A percentile compares a stretch with the other conserved stretches of the same genome.
Evolutionary conservation across 2,888 invertebrate genomes (phyloP).

Genomic region (Lydus trimaculatus): DNA sequence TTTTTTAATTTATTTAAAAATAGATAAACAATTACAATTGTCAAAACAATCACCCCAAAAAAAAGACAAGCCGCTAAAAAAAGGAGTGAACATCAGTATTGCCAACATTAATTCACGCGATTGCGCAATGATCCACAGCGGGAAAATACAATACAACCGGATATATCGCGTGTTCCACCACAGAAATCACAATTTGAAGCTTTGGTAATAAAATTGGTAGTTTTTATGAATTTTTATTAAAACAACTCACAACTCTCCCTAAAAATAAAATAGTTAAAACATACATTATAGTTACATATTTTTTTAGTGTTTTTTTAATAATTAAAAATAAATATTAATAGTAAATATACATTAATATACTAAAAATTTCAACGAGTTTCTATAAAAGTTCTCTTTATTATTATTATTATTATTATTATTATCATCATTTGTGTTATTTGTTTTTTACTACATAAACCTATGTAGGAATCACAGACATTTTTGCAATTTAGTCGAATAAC

Average conservation of each 20-base stretch:
- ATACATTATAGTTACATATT: background rate
- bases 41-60: slow-evolving; percentile 31
- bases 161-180: no score
- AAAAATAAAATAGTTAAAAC: slow-evolving; percentile 1
- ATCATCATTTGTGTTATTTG: background rate
- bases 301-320: background rate
- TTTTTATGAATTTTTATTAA: slow-evolving; percentile 3
- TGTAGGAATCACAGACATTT: slow-evolving; percentile 27
- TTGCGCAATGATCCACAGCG: no score
- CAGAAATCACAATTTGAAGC: no score
- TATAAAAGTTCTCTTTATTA: slow-evolving; percentile 24
- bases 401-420: slow-evolving; percentile 11
- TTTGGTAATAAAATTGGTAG: background rate
- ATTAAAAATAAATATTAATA: slow-evolving; percentile 22
- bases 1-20: slow-evolving; percentile 16
- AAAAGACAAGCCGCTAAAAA: slow-evolving; percentile 27
- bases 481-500: slow-evolving; percentile 20
- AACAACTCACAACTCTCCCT: slow-evolving; percentile 8
- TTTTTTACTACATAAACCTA: background rate
- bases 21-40: slow-evolving; percentile 28
- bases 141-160: no score
- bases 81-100: background rate
- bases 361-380: slow-evolving; percentile 22
- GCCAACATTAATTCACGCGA: background rate
- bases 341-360: slow-evolving; percentile 19